Evolutionary conservation across 2,888 invertebrate species (phyloP), one percentile per base, ranked within the genome.

Genomic region (Arge pagana): DNA sequence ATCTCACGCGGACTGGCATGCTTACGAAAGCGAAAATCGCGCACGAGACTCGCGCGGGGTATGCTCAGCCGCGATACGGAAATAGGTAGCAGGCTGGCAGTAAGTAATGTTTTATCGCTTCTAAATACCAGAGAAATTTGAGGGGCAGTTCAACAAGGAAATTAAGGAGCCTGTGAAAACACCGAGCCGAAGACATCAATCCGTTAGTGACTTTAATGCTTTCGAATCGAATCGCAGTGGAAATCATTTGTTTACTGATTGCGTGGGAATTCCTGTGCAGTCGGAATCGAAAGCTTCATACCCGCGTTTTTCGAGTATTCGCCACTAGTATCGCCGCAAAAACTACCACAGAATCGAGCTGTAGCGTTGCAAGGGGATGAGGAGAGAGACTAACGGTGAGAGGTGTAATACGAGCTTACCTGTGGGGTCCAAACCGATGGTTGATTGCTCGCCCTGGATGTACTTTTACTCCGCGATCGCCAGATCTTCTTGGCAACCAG

Each of bases 401-500:
- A 23, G n/a, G n/a, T n/a, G n/a, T n/a, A n/a, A n/a, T n/a, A n/a
- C n/a, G n/a, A 33, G 79, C 84, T 85, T 82, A 93, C 93, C 88
- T 90, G 89, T 63, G 93, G 92, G 53, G 89, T 88, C 94, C 94
- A 94, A 58, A 82, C 82, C 48, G 83, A 83, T 3, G 82, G 78
- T 51, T 83, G 80, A 64, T 84, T 82, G 40, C 77, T 74, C 24
- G 80, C 73, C 65, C 89, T 82, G 62, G 87, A 87, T 63, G 89
- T 88, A 70, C 89, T 89, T 71, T 93, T 90, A 63, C 91, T 90
- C 68, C 93, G 81, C 62, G 89, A 87, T 70, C 88, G 84, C 86
- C 90, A 93, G 71, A 93, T 87, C 77, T 89, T 88, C 80, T 89
- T 90, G 71, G 90, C 86, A 65, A 92, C 89, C 75, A 89, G 85